Evolutionary conservation across 2,888 invertebrate genomes (phyloP).

Genomic region (Drosophila trichaetosa): DNA sequence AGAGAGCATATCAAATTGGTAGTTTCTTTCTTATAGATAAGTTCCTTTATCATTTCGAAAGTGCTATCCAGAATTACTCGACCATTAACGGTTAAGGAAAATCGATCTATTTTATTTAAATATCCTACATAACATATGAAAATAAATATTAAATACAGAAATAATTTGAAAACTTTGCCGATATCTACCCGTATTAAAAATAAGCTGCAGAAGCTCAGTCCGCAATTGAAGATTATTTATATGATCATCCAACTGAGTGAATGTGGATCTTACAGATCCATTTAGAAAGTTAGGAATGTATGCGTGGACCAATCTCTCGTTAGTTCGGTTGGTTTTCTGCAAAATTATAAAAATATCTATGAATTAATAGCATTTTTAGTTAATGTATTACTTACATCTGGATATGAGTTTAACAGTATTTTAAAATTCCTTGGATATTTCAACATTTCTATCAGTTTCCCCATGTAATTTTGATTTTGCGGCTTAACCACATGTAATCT

Average conservation of each 20-base stretch:
- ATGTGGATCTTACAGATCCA: no score
- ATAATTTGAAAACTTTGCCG: not conserved
- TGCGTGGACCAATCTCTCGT: not conserved
- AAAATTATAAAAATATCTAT: not conserved
- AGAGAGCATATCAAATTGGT: not conserved
- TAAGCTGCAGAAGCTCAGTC: not conserved
- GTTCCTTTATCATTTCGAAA: constrained; percentile 9
- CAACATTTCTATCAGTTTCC: not conserved
- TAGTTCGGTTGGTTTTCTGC: not conserved
- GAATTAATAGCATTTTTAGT: not conserved
- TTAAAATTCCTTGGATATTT: not conserved
- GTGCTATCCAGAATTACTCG: not conserved
- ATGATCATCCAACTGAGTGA: not conserved
- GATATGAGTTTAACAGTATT: not conserved
- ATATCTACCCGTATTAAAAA: not conserved
- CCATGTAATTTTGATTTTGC: not conserved
- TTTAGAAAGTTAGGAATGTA: not conserved
- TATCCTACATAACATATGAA: not conserved
- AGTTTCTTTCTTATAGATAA: not conserved
- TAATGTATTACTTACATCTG: not conserved
- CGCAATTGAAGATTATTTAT: no score
- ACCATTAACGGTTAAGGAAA: not conserved
- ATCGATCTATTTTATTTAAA: not conserved
- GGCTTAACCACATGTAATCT: not conserved
- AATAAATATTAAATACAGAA: not conserved